A percentile compares a stretch with the other conserved stretches of the same genome.
Evolutionary conservation across 1,140 invertebrate genomes (phyloP).

Genomic region (Drosophila sturtevanti): DNA sequence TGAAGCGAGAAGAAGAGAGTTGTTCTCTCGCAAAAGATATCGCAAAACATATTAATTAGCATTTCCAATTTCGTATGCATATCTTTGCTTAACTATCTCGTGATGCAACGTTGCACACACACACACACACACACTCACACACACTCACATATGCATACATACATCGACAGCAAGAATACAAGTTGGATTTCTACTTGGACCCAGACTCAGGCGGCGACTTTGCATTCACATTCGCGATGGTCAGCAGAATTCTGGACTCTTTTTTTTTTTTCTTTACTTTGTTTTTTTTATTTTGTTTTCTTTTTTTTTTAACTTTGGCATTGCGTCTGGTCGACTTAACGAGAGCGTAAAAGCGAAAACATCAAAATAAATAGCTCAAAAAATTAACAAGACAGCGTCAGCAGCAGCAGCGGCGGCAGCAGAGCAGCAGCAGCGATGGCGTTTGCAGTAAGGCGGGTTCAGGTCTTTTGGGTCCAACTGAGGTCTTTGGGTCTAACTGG

Average conservation of each 20-base stretch:
- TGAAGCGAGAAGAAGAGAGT: conserved; percentile 20
- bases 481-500: conserved; percentile 40
- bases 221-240: conserved; percentile 46
- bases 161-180: conserved; percentile 3
- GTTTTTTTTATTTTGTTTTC: conserved; percentile 26
- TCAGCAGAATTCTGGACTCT: conserved; percentile 55
- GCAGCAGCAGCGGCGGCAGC: conserved; percentile 29
- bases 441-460: conserved; percentile 29
- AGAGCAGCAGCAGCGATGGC: conserved; percentile 36
- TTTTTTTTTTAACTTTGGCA: conserved; percentile 59
- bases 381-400: conserved; percentile 75
- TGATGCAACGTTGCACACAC: conserved; percentile 74
- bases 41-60: conserved; percentile 81
- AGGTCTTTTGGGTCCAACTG: conserved; percentile 10
- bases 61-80: conserved; percentile 79
- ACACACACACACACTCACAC: conserved; percentile 16
- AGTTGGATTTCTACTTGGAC: background rate
- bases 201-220: conserved; percentile 8
- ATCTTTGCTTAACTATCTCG: conserved; percentile 72
- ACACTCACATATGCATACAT: background rate
- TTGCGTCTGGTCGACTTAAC: conserved; percentile 72
- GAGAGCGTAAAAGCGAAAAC: conserved; percentile 80
- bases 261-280: conserved; percentile 26
- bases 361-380: conserved; percentile 81
- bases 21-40: conserved; percentile 50